Conservation (phyloP, 2,113 vertebrate genomes). For the Galemys pyrenaicus region DNA sequence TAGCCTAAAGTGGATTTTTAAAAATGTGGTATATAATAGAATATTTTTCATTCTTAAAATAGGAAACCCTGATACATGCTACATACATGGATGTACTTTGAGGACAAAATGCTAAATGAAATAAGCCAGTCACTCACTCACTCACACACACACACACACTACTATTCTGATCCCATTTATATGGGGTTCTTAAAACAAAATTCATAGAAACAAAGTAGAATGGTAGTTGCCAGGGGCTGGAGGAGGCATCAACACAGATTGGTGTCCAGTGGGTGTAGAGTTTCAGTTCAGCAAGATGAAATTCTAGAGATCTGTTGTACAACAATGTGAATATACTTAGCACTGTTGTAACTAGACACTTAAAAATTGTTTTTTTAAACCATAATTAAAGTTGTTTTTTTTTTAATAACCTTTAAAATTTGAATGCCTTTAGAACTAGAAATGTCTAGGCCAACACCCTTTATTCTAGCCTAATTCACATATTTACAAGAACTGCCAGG, state of each 20-base stretch:
- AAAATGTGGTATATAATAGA: neutral
- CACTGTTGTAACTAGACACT: neutral
- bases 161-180: neutral
- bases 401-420: neutral
- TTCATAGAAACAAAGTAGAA: neutral
- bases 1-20: neutral
- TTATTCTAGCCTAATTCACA: neutral
- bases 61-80: neutral
- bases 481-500: neutral
- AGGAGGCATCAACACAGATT: neutral
- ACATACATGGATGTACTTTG: neutral
- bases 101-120: neutral
- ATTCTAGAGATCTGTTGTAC: neutral
- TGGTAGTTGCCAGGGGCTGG: neutral
- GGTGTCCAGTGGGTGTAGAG: neutral
- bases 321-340: neutral
- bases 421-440: neutral
- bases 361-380: neutral
- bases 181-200: neutral
- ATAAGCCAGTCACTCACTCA: neutral
- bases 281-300: neutral
- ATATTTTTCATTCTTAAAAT: slow-evolving; percentile 3
- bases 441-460: neutral
- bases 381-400: neutral
- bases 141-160: no score